phyloP scores from a whole-genome alignment of 2,797 vertebrate species.

The Mormyrops boulengeri region DNA sequence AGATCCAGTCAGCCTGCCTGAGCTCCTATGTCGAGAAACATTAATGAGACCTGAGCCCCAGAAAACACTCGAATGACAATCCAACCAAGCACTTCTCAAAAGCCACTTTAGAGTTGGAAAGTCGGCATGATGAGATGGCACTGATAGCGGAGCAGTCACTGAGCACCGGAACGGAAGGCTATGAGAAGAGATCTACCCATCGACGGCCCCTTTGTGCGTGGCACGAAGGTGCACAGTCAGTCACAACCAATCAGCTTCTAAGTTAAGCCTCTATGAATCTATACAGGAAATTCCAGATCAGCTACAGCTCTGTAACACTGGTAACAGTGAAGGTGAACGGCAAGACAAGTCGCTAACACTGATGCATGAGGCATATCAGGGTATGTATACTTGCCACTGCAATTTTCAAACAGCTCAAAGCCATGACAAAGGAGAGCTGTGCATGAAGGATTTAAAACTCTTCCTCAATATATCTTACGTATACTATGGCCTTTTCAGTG shows the following conservation, averaged over 20 bases:
- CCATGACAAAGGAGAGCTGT: neutral
- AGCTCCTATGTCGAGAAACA: neutral
- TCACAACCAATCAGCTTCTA: neutral
- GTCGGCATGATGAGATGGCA: neutral
- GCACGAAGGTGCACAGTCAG: neutral
- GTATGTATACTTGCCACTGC: neutral
- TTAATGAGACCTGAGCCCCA: neutral
- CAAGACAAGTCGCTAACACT: neutral
- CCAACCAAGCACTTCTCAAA: neutral
- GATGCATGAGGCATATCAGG: neutral
- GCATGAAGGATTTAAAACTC: neutral
- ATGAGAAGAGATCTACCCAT: neutral
- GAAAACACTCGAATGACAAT: neutral
- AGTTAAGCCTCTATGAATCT: neutral
- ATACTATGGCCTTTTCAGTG: neutral
- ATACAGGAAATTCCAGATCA: neutral
- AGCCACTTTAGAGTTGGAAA: neutral
- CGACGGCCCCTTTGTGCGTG: neutral
- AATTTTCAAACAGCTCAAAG: neutral
- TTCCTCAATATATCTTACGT: neutral
- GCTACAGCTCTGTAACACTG: neutral
- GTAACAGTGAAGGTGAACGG: neutral
- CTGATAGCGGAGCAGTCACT: neutral
- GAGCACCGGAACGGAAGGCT: neutral
- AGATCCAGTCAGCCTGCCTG: neutral